A percentile compares a stretch with the other conserved stretches of the same genome.
phyloP scores from a whole-genome alignment of 2,113 vertebrate genomes.

The Pan troglodytes region NHGRI_mPanTro3-v2.1_pri NC_072417.2:17310501-17311000 shows the following conservation, averaged over 20 bases:
- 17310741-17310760: constrained; percentile 88
- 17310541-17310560: too few species aligned
- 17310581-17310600: background rate
- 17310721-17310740: constrained; percentile 89
- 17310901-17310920: background rate
- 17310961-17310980: rapidly evolving
- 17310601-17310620: background rate
- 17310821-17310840: constrained; percentile 88
- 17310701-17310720: rapidly evolving
- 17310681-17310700: rapidly evolving
- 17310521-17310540: rapidly evolving
- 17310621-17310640: background rate
- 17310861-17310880: constrained; percentile 78
- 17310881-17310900: rapidly evolving
- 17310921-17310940: background rate
- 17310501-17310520: background rate
- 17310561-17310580: background rate
- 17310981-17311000: background rate
- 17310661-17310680: background rate
- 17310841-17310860: constrained; percentile 87
- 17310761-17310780: constrained; percentile 85
- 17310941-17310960: background rate
- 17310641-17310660: background rate
- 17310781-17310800: constrained; percentile 84
- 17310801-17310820: constrained; percentile 91